Evolutionary conservation across 2,888 invertebrate genomes (phyloP).

Genomic region (Cephus runcator): DNA sequence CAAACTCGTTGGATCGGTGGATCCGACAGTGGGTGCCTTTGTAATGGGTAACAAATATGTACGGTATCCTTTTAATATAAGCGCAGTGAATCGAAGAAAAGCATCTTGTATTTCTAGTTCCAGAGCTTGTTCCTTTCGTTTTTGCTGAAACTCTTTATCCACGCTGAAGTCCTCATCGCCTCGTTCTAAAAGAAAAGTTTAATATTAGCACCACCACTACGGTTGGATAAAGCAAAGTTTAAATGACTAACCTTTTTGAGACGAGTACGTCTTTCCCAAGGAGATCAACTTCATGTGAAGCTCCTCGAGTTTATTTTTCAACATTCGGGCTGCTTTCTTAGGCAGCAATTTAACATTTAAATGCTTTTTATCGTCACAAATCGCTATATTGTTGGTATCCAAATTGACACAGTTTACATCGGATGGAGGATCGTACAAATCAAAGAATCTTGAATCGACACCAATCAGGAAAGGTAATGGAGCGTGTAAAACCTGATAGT

Average conservation of each 20-base stretch:
- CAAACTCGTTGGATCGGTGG: conserved; percentile 94
- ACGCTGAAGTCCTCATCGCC: conserved; percentile 58
- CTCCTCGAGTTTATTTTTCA: conserved; percentile 82
- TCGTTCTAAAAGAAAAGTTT: conserved; percentile 35
- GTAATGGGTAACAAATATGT: conserved; percentile 91
- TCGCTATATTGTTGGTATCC: conserved; percentile 96
- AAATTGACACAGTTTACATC: conserved; percentile 98
- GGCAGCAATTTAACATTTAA: conserved; percentile 84
- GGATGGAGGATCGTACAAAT: conserved; percentile 93
- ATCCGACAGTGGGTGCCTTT: conserved; percentile 91
- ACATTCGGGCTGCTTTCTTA: conserved; percentile 84
- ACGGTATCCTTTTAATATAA: conserved; percentile 90
- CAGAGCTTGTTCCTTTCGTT: conserved; percentile 75
- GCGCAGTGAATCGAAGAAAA: conserved; percentile 94
- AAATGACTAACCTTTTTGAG: conserved; percentile 45
- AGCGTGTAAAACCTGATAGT: conserved; percentile 88
- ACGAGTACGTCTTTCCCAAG: conserved; percentile 49
- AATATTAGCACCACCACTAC: not conserved
- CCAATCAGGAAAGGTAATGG: conserved; percentile 98
- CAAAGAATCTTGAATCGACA: conserved; percentile 97
- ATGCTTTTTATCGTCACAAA: conserved; percentile 89
- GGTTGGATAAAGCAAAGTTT: not conserved
- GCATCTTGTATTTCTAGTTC: conserved; percentile 97
- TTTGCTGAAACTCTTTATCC: conserved; percentile 60
- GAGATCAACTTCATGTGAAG: conserved; percentile 72